phyloP scores from a whole-genome alignment of 2,113 vertebrate species.

The Gracilinanus agilis region DNA sequence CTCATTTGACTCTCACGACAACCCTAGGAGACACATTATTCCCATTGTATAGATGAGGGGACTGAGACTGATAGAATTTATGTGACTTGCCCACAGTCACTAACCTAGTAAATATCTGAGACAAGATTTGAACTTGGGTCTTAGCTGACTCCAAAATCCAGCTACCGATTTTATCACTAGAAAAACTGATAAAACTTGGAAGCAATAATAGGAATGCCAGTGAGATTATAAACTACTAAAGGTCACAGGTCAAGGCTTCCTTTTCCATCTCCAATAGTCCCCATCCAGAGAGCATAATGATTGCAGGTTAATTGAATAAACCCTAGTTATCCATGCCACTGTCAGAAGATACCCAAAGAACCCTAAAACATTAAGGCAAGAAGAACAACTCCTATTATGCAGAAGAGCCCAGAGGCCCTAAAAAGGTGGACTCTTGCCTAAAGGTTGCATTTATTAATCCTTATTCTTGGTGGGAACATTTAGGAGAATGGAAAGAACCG shows the following conservation, averaged over 20 bases:
- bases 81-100: neutral
- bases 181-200: neutral
- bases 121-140: neutral
- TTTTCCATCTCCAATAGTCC: neutral
- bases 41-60: neutral
- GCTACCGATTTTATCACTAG: neutral
- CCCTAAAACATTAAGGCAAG: neutral
- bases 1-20: neutral
- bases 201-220: neutral
- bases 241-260: neutral
- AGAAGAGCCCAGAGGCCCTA: neutral
- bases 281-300: neutral
- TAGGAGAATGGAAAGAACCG: neutral
- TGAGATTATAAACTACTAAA: neutral
- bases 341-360: neutral
- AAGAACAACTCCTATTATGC: too few relatives aligned
- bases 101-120: neutral
- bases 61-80: neutral
- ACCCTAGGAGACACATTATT: neutral
- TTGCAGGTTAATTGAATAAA: neutral
- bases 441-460: neutral
- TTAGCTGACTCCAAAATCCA: neutral
- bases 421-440: neutral
- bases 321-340: neutral
- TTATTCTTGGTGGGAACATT: neutral